These are phyloP conservation scores for Pseudococcus longispinus DNA, from an alignment of 2,888 invertebrate genomes.

Conservation along the genomic window DNA sequence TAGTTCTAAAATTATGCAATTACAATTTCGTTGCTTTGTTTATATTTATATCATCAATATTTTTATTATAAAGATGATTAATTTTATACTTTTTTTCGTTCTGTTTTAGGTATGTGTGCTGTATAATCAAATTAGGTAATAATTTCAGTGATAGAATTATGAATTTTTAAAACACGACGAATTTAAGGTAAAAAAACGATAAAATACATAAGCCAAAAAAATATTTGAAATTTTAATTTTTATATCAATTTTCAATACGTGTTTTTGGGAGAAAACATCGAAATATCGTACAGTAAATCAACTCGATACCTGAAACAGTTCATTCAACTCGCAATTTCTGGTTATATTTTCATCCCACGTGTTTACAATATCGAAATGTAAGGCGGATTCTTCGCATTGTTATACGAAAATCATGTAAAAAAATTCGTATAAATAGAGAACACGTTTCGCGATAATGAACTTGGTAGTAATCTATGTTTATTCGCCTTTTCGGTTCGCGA, in stretches of 20 bases:
- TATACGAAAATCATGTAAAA: not conserved
- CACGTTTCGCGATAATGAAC: not conserved
- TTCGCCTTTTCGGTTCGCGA: slow-evolving; percentile 1
- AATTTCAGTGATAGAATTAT: too few relatives aligned
- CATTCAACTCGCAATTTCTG: too few relatives aligned
- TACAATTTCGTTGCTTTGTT: not conserved
- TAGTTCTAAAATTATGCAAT: not conserved
- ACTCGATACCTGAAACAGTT: too few relatives aligned
- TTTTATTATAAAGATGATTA: not conserved
- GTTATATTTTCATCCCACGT: too few relatives aligned
- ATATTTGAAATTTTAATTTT: too few relatives aligned
- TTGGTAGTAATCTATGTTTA: not conserved
- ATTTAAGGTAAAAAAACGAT: too few relatives aligned
- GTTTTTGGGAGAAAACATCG: too few relatives aligned
- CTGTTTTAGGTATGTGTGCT: not conserved
- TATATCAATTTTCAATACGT: too few relatives aligned
- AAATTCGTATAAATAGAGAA: not conserved
- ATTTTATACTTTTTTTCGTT: not conserved
- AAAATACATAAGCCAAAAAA: too few relatives aligned
- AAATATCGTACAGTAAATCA: too few relatives aligned
- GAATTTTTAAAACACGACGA: too few relatives aligned
- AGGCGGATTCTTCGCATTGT: not conserved
- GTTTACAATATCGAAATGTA: not conserved
- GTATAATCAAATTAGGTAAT: not conserved
- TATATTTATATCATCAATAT: not conserved